Evolutionary conservation across 2,797 vertebrate genomes (phyloP).

Genomic region (Microctenopoma steveboyesi): DNA sequence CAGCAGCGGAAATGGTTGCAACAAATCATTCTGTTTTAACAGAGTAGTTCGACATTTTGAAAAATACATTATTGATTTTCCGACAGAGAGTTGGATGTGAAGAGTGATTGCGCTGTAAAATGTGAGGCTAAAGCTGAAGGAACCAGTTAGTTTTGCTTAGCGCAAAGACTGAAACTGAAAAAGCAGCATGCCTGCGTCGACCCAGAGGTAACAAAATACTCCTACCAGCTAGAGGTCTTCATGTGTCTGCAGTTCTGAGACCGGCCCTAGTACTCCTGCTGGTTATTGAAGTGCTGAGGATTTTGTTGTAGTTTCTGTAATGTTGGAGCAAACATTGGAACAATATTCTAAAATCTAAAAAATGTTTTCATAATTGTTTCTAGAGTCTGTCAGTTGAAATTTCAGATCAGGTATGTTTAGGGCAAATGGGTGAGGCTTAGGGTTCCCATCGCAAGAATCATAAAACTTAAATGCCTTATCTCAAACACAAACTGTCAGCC

Average conservation of each 20-base stretch:
- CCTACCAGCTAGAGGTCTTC: not conserved
- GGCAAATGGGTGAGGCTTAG: not conserved
- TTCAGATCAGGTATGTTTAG: not conserved
- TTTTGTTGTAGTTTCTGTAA: no score
- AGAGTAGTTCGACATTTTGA: not conserved
- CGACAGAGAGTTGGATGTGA: not conserved
- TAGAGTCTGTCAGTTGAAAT: not conserved
- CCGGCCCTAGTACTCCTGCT: no score
- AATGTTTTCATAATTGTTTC: not conserved
- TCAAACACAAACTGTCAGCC: not conserved
- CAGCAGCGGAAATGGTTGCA: constrained; percentile 42
- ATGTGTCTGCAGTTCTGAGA: not conserved
- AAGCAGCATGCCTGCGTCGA: not conserved
- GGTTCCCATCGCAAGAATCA: not conserved
- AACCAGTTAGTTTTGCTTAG: not conserved
- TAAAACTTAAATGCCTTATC: not conserved
- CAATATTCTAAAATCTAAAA: no score
- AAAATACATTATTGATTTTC: not conserved
- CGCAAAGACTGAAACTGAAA: not conserved
- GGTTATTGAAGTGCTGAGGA: no score
- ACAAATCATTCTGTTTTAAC: constrained; percentile 45
- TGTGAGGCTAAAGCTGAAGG: not conserved
- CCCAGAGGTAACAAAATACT: not conserved
- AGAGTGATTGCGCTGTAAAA: not conserved
- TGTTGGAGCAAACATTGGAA: no score